These are phyloP conservation scores for Gonatopus flavifemur DNA, from an alignment of 1,140 invertebrate species.

Conservation along the genomic window DNA sequence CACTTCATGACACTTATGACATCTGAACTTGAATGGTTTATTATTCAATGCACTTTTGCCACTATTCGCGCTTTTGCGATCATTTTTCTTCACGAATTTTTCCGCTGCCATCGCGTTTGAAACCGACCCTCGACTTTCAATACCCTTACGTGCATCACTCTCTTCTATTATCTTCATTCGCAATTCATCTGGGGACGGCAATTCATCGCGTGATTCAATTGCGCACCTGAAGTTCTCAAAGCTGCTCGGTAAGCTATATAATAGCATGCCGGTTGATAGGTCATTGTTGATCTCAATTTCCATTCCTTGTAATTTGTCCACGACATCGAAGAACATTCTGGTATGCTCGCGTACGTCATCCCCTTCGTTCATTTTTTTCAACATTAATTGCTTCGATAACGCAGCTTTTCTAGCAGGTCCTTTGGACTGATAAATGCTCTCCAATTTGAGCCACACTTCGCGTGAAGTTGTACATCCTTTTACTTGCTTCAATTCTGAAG, in stretches of 20 bases:
- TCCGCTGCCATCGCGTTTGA: background rate
- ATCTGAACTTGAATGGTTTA: background rate
- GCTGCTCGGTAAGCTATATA: background rate
- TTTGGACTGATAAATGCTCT: background rate
- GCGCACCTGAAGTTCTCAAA: background rate
- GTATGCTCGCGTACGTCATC: background rate
- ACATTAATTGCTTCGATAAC: background rate
- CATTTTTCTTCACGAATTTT: background rate
- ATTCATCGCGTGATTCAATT: background rate
- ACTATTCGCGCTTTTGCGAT: background rate
- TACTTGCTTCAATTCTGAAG: background rate
- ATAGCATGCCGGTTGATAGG: background rate
- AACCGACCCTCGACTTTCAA: background rate
- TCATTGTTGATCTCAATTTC: background rate
- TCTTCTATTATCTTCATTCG: background rate
- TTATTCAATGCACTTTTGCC: background rate
- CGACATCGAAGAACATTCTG: background rate
- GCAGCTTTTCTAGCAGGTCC: background rate
- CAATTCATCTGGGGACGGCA: background rate
- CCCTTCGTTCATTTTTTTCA: background rate
- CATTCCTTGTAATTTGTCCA: background rate
- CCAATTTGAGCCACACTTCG: background rate
- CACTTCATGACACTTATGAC: background rate
- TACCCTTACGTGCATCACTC: background rate
- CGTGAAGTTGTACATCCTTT: background rate